These are phyloP conservation scores for Pantherophis alleghaniensis DNA, from an alignment of 2,797 vertebrate genomes.

Conservation along the genomic window DNA sequence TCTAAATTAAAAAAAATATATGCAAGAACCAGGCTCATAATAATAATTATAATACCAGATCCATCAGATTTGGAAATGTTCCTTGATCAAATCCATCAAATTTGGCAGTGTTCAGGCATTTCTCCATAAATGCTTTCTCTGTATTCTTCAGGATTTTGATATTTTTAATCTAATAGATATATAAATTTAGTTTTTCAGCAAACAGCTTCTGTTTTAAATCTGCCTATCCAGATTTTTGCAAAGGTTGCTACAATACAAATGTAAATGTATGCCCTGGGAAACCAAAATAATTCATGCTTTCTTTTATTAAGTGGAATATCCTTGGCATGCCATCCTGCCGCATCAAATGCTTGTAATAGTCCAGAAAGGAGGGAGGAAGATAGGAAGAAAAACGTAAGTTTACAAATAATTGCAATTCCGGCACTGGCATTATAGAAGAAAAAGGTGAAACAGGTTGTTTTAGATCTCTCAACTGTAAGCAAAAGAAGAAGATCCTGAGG, in stretches of 20 bases:
- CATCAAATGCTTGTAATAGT: conserved; percentile 17
- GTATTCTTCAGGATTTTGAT: background rate
- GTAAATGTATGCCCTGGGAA: background rate
- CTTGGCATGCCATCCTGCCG: conserved; percentile 18
- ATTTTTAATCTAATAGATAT: background rate
- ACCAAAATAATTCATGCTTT: background rate
- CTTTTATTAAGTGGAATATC: conserved; percentile 21
- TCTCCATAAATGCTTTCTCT: background rate
- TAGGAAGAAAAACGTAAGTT: conserved; percentile 38
- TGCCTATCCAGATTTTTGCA: background rate
- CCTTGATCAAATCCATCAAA: background rate
- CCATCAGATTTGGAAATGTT: background rate
- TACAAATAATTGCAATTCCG: conserved; percentile 33
- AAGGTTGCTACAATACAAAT: background rate
- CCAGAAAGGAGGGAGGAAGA: conserved; percentile 30
- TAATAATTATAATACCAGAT: background rate
- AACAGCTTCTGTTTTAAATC: background rate
- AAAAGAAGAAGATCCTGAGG: background rate
- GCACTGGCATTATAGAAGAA: conserved; percentile 22
- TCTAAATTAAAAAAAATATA: background rate
- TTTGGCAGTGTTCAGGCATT: background rate
- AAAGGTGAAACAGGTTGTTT: conserved; percentile 5
- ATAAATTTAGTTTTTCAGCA: background rate
- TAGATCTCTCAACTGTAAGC: background rate
- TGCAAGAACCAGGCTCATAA: background rate